Evolutionary conservation across 2,113 vertebrate species (phyloP).

Genomic region (Drymodes brunneopygia): DNA sequence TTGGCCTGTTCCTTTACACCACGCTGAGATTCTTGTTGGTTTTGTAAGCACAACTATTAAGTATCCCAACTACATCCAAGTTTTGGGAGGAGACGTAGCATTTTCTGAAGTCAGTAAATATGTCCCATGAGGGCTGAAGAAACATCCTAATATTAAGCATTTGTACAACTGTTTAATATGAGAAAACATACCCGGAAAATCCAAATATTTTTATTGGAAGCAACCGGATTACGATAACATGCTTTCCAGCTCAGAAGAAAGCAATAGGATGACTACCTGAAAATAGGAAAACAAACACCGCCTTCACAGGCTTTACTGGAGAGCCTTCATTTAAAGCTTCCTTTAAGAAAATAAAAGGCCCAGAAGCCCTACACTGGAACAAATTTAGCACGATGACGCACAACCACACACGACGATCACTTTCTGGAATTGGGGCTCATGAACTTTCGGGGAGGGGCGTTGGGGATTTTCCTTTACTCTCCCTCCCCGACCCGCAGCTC

Average conservation of each 20-base stretch:
- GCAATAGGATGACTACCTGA: slow-evolving; percentile 11
- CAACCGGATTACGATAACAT: not conserved
- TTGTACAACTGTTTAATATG: not conserved
- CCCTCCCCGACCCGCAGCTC: not conserved
- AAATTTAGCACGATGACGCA: not conserved
- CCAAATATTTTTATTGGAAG: slow-evolving; percentile 52
- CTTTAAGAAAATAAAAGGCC: not conserved
- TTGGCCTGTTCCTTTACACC: not conserved
- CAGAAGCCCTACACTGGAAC: not conserved
- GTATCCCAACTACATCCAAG: not conserved
- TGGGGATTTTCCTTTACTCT: not conserved
- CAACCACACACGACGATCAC: not conserved
- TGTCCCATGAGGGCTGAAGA: not conserved
- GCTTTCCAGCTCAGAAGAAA: not conserved
- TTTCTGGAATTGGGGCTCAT: not conserved
- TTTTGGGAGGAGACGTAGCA: not conserved
- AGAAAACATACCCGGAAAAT: slow-evolving; percentile 34
- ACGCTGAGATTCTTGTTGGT: slow-evolving; percentile 44
- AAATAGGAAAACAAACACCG: not conserved
- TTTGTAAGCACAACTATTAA: slow-evolving; percentile 32
- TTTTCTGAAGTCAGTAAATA: slow-evolving; percentile 42
- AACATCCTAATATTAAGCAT: slow-evolving; percentile 27
- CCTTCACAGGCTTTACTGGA: not conserved
- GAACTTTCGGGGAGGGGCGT: not conserved
- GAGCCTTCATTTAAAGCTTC: not conserved